Base-by-base conservation (phyloP, 2,113 vertebrate genomes). In the Toxotes chatareus region DNA sequence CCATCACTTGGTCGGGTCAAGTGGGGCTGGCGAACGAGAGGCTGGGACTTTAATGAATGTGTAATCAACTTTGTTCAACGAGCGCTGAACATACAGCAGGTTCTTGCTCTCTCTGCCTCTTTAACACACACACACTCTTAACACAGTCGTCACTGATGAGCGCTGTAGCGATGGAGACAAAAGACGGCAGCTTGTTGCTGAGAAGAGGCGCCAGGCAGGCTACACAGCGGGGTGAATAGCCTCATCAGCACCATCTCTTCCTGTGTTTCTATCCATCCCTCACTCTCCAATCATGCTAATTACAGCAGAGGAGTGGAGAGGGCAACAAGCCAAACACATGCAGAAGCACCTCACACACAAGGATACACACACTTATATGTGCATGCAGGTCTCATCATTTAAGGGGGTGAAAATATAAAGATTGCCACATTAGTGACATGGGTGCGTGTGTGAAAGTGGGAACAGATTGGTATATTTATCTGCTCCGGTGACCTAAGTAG, bases 251-350 rank as follows among this genome's bases (percentile, higher is more conserved):
- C 53, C 85, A 79, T 86, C 83, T 77, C 89, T 83, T 89, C 88
- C 86, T 81, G 79, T 78, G 73, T 67, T 73, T 88, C 76, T 21
- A 63, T 81, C 84, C 79, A 73, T 81, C 76, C 65, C 73, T 88
- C 16, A 9, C 79, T 83, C 84, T 92, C 83, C 78, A 92, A 87
- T 93, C 92, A 91, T 62, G 72, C 82, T 91, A 89, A 93, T 93
- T 89, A 89, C 75, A 56, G 42, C 60, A 46, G n/a, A 77, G 74
- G 60, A 57, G 73, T 65, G 55, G 40, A 79, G 71, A 75, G 77
- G 55, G 61, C 56, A 71, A 31, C 60, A 17, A 62, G 53, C 13
- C 44, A 17, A 57, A 68, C 55, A 49, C 68, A 62, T 47, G 27
- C 59, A 56, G 2, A 7, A 5, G 13, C 51, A 13, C 56, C 70